Conservation (phyloP, 2,113 vertebrate species). For the Aplodontia rufa region DNA sequence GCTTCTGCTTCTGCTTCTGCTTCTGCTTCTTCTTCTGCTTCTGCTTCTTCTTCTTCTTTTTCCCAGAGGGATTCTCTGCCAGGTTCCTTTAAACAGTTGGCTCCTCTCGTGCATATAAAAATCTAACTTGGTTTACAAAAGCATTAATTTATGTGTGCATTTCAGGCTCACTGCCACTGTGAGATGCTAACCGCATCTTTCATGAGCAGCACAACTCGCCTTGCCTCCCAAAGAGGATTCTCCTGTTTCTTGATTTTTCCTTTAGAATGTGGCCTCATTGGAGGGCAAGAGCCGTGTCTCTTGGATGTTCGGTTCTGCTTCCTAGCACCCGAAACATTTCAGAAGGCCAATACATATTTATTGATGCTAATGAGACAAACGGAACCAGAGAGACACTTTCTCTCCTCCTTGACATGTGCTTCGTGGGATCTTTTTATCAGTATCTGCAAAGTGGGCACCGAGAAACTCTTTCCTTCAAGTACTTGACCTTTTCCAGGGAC, state of each 20-base stretch:
- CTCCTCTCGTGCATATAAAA: slow-evolving; percentile 37
- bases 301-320: slow-evolving; percentile 32
- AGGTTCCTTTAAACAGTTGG: slow-evolving; percentile 24
- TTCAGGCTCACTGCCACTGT: slow-evolving; percentile 28
- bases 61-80: slow-evolving; percentile 22
- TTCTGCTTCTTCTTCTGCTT: too few species aligned
- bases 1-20: background rate
- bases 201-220: background rate
- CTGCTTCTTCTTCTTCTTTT: background rate
- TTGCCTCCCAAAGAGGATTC: background rate
- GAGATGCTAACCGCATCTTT: background rate
- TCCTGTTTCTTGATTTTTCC: slow-evolving; percentile 17
- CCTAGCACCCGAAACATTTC: background rate
- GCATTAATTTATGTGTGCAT: background rate
- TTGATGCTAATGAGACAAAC: background rate
- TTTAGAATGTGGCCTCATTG: background rate
- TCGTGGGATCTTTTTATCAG: background rate
- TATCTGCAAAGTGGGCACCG: background rate
- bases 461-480: background rate
- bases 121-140: slow-evolving; percentile 44
- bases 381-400: background rate
- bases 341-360: slow-evolving; percentile 30
- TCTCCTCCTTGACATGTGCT: background rate
- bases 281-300: background rate
- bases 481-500: background rate